Base-by-base conservation (phyloP, 1,140 invertebrate species). In the Holcopasites calliopsidis region DNA sequence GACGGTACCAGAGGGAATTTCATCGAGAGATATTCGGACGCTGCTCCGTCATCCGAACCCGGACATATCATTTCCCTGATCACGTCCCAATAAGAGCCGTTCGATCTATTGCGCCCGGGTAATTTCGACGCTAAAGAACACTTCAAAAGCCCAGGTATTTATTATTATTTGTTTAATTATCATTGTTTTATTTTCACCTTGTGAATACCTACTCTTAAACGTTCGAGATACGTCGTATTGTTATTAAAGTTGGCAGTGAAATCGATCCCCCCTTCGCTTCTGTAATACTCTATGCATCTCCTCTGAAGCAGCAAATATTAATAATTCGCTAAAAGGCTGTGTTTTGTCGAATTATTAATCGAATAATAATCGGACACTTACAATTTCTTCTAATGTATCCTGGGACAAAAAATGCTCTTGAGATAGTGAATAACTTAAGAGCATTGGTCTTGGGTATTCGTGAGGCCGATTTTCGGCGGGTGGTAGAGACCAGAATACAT, bases 401-500 rank as follows among this genome's bases (percentile, higher is more conserved):
- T 95, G 94, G 21, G 96, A 95, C 44, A 98, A 92, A 86, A 95
- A 95, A 40, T 95, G 94, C 88, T 98, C 97, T 84, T 97, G 95
- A 7, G 95, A 92, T 62, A 97, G 94, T 72, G 94, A 96, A 83
- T 97, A 98, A 80, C 96, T 95, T 91, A 99, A 95, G 11, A 96
- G 92, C 94, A 98, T 96, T 1, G 98, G 97, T 42, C 96, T 94
- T 0, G 97, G 97, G 92, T 98, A 98, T 89, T 99, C 97, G 42
- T 96, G 94, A 4, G 97, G 96, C 84, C 96, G 94, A 84, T 96
- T 96, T 92, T 99, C 98, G 40, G 96, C 95, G 18, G 98, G 97
- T 23, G 98, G 97, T 92, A 98, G 95, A 2, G 98, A 97, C 97
- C 98, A 99, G 88, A 96, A 99, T 66, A 96, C 95, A 64, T 96